phyloP scores from a whole-genome alignment of 2,113 vertebrate genomes.

The Mesocricetus auratus region DNA sequence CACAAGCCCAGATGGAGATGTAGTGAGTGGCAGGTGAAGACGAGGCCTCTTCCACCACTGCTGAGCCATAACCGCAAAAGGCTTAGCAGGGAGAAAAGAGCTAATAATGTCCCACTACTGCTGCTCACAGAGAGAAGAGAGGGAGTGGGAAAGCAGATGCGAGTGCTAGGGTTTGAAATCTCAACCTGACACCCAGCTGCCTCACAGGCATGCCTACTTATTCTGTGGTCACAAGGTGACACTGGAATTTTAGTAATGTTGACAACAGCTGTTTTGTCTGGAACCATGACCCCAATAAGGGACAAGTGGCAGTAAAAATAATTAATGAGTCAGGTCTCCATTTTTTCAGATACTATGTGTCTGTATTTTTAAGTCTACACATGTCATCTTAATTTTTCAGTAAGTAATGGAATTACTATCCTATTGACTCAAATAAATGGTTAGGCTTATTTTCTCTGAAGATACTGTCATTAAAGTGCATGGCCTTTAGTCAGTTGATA shows the following conservation, averaged over 20 bases:
- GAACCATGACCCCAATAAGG: constrained; percentile 43
- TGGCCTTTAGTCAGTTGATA: constrained; percentile 23
- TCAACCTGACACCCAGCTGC: constrained; percentile 62
- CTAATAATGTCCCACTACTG: not conserved
- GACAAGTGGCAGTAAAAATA: constrained; percentile 57
- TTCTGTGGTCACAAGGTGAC: constrained; percentile 56
- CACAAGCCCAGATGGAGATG: not conserved
- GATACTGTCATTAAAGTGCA: constrained; percentile 26
- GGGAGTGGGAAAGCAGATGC: not conserved
- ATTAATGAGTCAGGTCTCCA: constrained; percentile 61
- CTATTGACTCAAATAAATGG: constrained; percentile 45
- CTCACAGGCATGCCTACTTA: not conserved
- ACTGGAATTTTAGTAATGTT: constrained; percentile 51
- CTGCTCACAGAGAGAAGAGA: not conserved
- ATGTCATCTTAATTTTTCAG: constrained; percentile 55
- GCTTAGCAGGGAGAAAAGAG: not conserved
- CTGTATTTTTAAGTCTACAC: constrained; percentile 63
- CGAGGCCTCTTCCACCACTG: not conserved
- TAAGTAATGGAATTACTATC: constrained; percentile 52
- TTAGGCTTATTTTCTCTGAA: constrained; percentile 60
- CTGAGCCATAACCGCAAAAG: not conserved
- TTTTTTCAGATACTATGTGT: constrained; percentile 16
- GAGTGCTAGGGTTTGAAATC: not conserved
- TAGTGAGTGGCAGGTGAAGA: not conserved
- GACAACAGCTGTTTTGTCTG: constrained; percentile 72